phyloP scores from a whole-genome alignment of 2,888 invertebrate genomes.

The Clunio marinus region DNA sequence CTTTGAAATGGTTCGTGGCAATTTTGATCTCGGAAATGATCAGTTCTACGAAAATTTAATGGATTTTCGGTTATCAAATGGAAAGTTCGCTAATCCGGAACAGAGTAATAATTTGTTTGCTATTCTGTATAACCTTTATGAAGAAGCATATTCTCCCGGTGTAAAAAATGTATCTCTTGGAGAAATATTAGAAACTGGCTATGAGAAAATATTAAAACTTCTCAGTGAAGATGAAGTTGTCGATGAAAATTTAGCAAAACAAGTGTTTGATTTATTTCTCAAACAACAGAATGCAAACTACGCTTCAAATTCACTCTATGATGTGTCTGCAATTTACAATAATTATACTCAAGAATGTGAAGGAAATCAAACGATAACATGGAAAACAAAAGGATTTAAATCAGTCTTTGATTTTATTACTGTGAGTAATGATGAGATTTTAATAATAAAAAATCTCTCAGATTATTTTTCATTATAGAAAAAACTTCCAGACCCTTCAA shows the following conservation, averaged over 20 bases:
- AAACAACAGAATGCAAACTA: not conserved
- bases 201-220: not conserved
- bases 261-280: not conserved
- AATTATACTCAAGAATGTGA: slow-evolving; percentile 52
- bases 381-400: slow-evolving; percentile 52
- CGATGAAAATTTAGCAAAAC: not conserved
- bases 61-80: slow-evolving; percentile 6
- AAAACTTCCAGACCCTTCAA: not conserved
- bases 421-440: not conserved
- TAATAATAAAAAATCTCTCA: not conserved
- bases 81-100: not conserved
- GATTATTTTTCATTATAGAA: not conserved
- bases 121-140: not conserved
- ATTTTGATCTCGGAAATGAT: too few species aligned
- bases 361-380: slow-evolving; percentile 52
- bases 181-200: not conserved
- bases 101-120: not conserved
- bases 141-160: not conserved
- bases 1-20: not conserved
- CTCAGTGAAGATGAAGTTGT: not conserved
- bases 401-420: slow-evolving; percentile 47
- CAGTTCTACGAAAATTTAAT: too few species aligned
- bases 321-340: slow-evolving; percentile 51
- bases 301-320: slow-evolving; percentile 40
- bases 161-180: not conserved